Evolutionary conservation across 2,113 vertebrate species (phyloP).

Genomic region (Brienomyrus brachyistius): DNA sequence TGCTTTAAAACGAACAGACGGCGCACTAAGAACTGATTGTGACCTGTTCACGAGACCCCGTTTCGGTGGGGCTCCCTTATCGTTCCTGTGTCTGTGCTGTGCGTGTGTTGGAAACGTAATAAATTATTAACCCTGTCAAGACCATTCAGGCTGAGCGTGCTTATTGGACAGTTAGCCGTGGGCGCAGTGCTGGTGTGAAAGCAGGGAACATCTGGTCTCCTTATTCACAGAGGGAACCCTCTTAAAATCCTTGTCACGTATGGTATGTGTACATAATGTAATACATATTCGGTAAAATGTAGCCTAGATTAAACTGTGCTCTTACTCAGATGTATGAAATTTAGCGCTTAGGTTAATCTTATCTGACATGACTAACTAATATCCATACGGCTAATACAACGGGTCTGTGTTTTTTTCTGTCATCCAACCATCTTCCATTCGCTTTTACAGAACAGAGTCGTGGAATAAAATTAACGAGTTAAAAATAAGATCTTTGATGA

Average conservation of each 20-base stretch:
- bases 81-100: background rate
- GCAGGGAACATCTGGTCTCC: background rate
- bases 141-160: background rate
- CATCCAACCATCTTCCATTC: background rate
- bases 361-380: background rate
- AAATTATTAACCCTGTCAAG: constrained; percentile 5
- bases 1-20: background rate
- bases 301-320: background rate
- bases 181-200: background rate
- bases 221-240: background rate
- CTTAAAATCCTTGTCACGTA: background rate
- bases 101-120: background rate
- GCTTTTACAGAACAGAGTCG: background rate
- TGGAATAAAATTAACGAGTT: background rate
- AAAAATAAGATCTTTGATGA: background rate
- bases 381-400: background rate
- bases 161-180: background rate
- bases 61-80: background rate
- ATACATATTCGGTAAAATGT: background rate
- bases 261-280: background rate
- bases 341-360: background rate
- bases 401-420: background rate
- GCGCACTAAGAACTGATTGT: background rate
- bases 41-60: background rate
- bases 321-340: background rate